Evolutionary conservation across 2,888 invertebrate species (phyloP).

Genomic region (Chrysolina haemoptera): DNA sequence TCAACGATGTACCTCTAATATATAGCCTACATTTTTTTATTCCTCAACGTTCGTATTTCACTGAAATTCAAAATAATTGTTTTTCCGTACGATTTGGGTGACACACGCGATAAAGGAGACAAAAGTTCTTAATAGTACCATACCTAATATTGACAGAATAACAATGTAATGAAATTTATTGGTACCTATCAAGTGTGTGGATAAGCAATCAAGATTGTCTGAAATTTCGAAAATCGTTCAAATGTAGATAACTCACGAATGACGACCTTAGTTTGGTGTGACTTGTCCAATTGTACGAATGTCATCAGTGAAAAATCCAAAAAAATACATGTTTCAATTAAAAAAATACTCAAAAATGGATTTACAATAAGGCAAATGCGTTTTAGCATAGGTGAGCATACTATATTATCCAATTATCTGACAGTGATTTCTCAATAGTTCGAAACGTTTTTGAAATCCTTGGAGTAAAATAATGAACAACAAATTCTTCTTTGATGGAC

Average conservation of each 20-base stretch:
- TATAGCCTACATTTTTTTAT: no score
- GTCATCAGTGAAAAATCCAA: background rate
- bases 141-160: no score
- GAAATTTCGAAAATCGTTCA: background rate
- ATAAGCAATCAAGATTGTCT: background rate
- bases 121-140: no score
- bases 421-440: background rate
- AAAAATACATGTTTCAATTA: background rate
- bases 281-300: slow-evolving; percentile 1
- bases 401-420: background rate
- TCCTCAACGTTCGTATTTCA: no score
- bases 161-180: no score
- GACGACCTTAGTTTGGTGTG: background rate
- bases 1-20: no score
- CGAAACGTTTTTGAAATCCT: no score
- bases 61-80: no score
- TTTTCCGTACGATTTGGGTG: no score
- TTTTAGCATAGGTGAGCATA: background rate
- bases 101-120: no score
- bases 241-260: background rate
- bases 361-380: background rate
- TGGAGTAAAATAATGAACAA: no score
- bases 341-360: background rate
- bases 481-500: background rate
- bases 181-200: background rate